A percentile compares a stretch with the other conserved stretches of the same genome.
Evolutionary conservation across 2,888 invertebrate species (phyloP).

Genomic region (Phasia obesa): DNA sequence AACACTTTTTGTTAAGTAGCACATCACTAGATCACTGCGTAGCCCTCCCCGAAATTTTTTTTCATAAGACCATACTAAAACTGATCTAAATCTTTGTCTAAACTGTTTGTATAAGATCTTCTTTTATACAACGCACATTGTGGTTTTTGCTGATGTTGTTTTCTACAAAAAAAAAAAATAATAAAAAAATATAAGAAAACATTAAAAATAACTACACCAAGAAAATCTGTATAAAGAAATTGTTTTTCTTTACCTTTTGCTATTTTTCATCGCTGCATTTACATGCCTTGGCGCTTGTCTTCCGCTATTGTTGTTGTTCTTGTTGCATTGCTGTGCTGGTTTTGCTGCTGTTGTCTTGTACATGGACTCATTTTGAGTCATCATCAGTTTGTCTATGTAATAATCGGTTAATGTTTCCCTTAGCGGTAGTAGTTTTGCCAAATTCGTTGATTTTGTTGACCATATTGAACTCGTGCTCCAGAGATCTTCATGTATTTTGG

Average conservation of each 20-base stretch:
- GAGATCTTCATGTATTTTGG: constrained; percentile 49
- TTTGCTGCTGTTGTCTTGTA: constrained; percentile 34
- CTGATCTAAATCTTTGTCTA: constrained; percentile 64
- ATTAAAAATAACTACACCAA: constrained; percentile 10
- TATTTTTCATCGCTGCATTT: constrained; percentile 54
- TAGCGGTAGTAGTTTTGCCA: constrained; percentile 55
- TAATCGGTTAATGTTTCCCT: constrained; percentile 66
- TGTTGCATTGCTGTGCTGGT: constrained; percentile 24
- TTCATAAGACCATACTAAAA: constrained; percentile 38
- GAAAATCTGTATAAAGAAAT: constrained; percentile 7
- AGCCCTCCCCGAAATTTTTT: background rate
- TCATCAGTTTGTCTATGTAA: constrained; percentile 49
- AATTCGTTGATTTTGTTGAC: constrained; percentile 53
- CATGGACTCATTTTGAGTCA: constrained; percentile 38
- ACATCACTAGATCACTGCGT: constrained; percentile 39
- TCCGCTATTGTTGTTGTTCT: constrained; percentile 41
- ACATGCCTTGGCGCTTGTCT: constrained; percentile 33
- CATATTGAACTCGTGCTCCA: constrained; percentile 61
- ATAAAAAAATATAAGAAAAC: background rate
- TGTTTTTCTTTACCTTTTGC: constrained; percentile 39
- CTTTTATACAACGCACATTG: constrained; percentile 50
- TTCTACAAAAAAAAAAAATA: constrained; percentile 39
- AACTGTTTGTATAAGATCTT: constrained; percentile 50
- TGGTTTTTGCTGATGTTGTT: constrained; percentile 40
- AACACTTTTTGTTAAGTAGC: constrained; percentile 37